Percentiles rank a stretch among this genome's conserved stretches.
Evolutionary conservation across 2,113 vertebrate genomes (phyloP).

Genomic region (Promerops cafer): DNA sequence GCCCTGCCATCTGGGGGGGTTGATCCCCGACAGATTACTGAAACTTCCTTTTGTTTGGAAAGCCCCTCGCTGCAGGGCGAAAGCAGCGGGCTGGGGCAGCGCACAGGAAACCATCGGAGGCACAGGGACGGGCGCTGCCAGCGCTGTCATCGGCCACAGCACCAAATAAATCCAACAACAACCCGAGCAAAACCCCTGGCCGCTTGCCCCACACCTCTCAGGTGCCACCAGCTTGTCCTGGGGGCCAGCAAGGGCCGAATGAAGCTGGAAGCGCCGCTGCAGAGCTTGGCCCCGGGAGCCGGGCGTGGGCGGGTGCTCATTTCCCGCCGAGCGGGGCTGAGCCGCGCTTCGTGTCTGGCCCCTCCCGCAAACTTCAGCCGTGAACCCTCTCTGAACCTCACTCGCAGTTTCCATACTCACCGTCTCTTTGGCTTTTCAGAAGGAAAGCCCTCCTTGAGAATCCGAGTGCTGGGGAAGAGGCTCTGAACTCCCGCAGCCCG

Average conservation of each 20-base stretch:
- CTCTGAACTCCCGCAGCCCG: background rate
- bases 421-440: background rate
- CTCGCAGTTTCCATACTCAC: fast-evolving
- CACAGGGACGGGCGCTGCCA: background rate
- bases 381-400: background rate
- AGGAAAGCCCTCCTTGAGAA: too few species aligned
- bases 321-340: background rate
- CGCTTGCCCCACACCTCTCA: background rate
- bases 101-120: background rate
- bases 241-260: fast-evolving
- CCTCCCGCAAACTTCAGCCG: background rate
- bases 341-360: fast-evolving
- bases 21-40: background rate
- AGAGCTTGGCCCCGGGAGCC: fast-evolving
- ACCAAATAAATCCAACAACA: fast-evolving
- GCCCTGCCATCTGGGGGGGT: background rate
- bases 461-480: background rate
- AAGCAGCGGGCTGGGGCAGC: background rate
- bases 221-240: background rate
- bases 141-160: background rate
- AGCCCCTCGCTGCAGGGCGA: fast-evolving
- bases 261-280: fast-evolving
- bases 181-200: fast-evolving
- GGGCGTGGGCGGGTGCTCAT: fast-evolving
- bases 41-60: background rate